Evolutionary conservation across 2,113 vertebrate genomes (phyloP), one percentile per base, ranked within the genome.

Genomic region (Stigmatopora nigra): DNA sequence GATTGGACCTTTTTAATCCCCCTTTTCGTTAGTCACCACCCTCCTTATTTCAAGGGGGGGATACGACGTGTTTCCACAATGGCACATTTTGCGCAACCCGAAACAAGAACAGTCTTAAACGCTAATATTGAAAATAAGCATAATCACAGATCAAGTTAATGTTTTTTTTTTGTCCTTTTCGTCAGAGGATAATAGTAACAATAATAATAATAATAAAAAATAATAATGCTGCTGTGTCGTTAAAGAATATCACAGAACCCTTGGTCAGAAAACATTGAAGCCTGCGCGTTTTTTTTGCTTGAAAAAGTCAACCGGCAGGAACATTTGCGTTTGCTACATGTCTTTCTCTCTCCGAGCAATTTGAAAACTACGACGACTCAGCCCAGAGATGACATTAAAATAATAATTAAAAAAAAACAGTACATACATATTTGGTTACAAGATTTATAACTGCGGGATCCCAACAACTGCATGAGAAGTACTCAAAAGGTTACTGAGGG

Each of bases 401-500:
- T 65, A 67, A 67, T 19, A 48, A 69, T 61, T 59, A 47, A 59
- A 67, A 69, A 59, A 36, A 59, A 55, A 65, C 46, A 61, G 78
- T 60, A 86, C 73, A 80, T 82, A 93, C 82, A 88, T 83, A 84
- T 93, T 93, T 90, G 93, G 93, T 92, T 94, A 94, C 82, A 94
- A 93, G 93, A 80, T 72, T 72, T 93, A 92, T 94, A 95, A 93
- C 83, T 86, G 83, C 91, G 89, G 88, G 89, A 91, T 91, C 91
- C 89, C 91, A 92, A 91, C 89, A 89, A 80, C 90, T 91, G 86
- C 91, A 92, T 93, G 75, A 90, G 91, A 87, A 86, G 92, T 91
- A 91, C 82, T 88, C 91, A 94, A 41, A 92, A 89, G 92, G 90
- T 93, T 94, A 95, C 91, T 91, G 92, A 90, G 89, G 92, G 53